phyloP scores from a whole-genome alignment of 1,140 invertebrate species.

The Tenebrio molitor region DNA sequence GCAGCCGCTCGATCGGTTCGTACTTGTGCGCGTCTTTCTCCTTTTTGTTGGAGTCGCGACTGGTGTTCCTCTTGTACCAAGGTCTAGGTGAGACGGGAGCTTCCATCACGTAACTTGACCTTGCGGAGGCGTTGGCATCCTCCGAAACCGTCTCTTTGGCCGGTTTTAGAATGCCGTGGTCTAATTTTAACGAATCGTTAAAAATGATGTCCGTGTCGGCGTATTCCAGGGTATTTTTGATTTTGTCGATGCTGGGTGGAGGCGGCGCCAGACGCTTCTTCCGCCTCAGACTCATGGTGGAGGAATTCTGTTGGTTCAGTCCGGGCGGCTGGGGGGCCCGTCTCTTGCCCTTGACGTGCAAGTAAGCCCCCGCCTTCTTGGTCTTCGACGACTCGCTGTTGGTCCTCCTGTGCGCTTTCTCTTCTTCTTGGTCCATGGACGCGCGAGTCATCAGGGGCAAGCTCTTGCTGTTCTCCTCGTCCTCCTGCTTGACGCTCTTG shows the following conservation, averaged over 20 bases:
- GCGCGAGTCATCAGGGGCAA: slow-evolving; percentile 67
- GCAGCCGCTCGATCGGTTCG: slow-evolving; percentile 60
- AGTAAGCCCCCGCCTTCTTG: slow-evolving; percentile 67
- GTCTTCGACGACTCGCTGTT: slow-evolving; percentile 71
- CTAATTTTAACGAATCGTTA: slow-evolving; percentile 69
- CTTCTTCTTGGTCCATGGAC: slow-evolving; percentile 60
- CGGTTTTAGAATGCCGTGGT: slow-evolving; percentile 67
- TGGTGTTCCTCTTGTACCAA: slow-evolving; percentile 74
- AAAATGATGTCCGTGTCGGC: slow-evolving; percentile 60
- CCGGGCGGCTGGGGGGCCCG: slow-evolving; percentile 78
- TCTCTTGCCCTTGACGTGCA: slow-evolving; percentile 81
- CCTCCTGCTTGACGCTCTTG: slow-evolving; percentile 60
- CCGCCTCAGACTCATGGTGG: slow-evolving; percentile 66
- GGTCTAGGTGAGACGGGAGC: slow-evolving; percentile 71
- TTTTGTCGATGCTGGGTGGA: slow-evolving; percentile 67
- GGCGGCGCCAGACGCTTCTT: slow-evolving; percentile 74
- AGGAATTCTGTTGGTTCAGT: slow-evolving; percentile 46
- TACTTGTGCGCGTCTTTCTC: slow-evolving; percentile 61
- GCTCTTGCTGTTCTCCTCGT: slow-evolving; percentile 67
- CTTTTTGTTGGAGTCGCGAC: slow-evolving; percentile 44
- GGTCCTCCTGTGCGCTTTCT: slow-evolving; percentile 66
- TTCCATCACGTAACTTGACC: slow-evolving; percentile 55
- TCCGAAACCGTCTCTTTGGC: slow-evolving; percentile 55
- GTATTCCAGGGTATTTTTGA: slow-evolving; percentile 43
- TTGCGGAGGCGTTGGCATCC: slow-evolving; percentile 46